A percentile compares a stretch with the other conserved stretches of the same genome.
These are phyloP conservation scores for Protophormia terraenovae DNA, from an alignment of 2,888 invertebrate species.

Conservation along the genomic window DNA sequence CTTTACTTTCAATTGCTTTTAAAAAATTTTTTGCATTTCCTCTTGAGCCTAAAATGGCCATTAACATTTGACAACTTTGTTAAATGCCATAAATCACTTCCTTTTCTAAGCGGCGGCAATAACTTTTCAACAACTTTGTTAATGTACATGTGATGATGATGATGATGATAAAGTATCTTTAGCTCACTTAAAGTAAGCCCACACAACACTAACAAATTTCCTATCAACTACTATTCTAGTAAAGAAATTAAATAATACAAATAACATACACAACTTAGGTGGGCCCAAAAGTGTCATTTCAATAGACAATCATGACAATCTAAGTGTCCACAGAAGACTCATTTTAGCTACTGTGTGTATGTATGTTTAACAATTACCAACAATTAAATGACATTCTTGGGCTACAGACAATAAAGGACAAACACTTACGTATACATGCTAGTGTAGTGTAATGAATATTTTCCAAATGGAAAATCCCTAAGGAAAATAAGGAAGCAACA, in stretches of 20 bases:
- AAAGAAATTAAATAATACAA: neutral
- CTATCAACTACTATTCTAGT: constrained; percentile 5
- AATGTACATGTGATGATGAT: constrained; percentile 59
- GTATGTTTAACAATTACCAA: constrained; percentile 51
- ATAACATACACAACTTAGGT: constrained; percentile 47
- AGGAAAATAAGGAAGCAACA: constrained; percentile 48
- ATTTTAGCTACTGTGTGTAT: constrained; percentile 51
- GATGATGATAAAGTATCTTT: constrained; percentile 60
- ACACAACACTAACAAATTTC: constrained; percentile 53
- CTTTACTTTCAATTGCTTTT: constrained; percentile 26
- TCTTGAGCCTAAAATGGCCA: neutral
- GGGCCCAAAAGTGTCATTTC: constrained; percentile 61
- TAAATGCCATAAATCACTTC: constrained; percentile 60
- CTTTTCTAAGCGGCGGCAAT: constrained; percentile 59
- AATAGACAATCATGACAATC: constrained; percentile 56
- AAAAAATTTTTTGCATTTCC: constrained; percentile 52
- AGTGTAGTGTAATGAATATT: neutral
- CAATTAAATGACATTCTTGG: constrained; percentile 60
- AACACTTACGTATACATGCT: neutral
- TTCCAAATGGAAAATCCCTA: constrained; percentile 38
- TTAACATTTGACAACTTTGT: constrained; percentile 25
- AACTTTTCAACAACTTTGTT: constrained; percentile 66
- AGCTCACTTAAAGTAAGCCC: constrained; percentile 50
- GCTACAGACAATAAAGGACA: neutral
- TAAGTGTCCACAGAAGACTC: constrained; percentile 62